Evolutionary conservation across 2,113 vertebrate genomes (phyloP).

Genomic region (Sander lucioperca): DNA sequence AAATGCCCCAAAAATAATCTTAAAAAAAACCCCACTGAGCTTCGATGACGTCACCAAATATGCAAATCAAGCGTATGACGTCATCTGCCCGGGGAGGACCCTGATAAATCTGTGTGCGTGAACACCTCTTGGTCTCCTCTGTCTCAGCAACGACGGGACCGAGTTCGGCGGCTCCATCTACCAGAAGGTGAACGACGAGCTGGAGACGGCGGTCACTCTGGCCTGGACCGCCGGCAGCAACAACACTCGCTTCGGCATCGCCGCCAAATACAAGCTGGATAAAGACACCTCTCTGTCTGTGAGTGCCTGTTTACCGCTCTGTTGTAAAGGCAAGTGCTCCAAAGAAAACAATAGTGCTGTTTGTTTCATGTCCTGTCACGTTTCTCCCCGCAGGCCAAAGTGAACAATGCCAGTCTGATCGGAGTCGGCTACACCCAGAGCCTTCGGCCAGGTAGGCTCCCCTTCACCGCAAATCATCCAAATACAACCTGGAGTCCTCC

Average conservation of each 20-base stretch:
- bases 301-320: constrained; percentile 62
- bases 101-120: no score
- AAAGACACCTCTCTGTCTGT: constrained; percentile 91
- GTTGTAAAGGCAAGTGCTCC: background rate
- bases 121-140: background rate
- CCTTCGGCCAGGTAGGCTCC: constrained; percentile 89
- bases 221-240: constrained; percentile 98
- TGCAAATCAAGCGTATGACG: no score
- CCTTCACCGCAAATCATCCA: no score
- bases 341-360: background rate
- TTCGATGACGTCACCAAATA: no score
- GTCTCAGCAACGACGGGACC: constrained; percentile 92
- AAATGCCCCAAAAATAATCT: no score
- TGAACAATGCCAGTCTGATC: constrained; percentile 97
- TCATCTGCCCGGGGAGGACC: no score
- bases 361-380: background rate
- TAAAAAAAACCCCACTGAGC: no score
- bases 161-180: constrained; percentile 98
- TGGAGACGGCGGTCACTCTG: constrained; percentile 93
- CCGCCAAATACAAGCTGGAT: constrained; percentile 93
- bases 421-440: constrained; percentile 94
- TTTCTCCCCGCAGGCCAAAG: constrained; percentile 88
- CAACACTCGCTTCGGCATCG: constrained; percentile 97
- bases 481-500: no score
- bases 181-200: constrained; percentile 92